phyloP scores from a whole-genome alignment of 1,140 invertebrate genomes.

The Microplitis demolitor region DNA sequence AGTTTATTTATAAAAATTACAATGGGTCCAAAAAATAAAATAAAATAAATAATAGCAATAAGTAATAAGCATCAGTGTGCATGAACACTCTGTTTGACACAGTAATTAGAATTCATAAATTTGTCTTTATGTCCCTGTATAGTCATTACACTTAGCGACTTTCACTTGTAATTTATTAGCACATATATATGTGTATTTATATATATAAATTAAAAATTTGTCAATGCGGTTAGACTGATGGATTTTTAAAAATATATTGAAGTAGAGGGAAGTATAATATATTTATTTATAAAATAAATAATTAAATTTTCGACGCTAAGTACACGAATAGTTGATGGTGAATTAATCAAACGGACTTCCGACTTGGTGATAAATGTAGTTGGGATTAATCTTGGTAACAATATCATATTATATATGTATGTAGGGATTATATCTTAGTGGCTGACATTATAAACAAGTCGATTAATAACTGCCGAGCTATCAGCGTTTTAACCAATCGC shows the following conservation, averaged over 20 bases:
- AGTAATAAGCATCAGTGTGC: too few relatives aligned
- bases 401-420: constrained; percentile 6
- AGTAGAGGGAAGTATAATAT: not conserved
- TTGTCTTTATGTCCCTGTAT: not conserved
- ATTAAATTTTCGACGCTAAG: not conserved
- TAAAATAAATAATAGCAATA: too few relatives aligned
- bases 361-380: constrained; percentile 15
- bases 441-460: constrained; percentile 21
- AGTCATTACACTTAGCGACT: not conserved
- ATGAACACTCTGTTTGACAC: not conserved
- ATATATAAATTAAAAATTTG: not conserved
- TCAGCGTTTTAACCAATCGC: constrained; percentile 6
- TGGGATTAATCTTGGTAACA: not conserved
- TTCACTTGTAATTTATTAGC: not conserved
- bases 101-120: constrained; percentile 3
- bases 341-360: constrained; percentile 19
- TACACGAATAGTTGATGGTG: not conserved
- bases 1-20: not conserved
- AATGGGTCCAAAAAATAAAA: not conserved
- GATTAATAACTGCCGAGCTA: constrained; percentile 24
- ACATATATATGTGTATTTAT: too few relatives aligned
- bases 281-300: not conserved
- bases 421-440: not conserved
- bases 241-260: not conserved
- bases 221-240: not conserved